Base-by-base conservation (phyloP, 2,113 vertebrate genomes). In the Macrotis lagotis region DNA sequence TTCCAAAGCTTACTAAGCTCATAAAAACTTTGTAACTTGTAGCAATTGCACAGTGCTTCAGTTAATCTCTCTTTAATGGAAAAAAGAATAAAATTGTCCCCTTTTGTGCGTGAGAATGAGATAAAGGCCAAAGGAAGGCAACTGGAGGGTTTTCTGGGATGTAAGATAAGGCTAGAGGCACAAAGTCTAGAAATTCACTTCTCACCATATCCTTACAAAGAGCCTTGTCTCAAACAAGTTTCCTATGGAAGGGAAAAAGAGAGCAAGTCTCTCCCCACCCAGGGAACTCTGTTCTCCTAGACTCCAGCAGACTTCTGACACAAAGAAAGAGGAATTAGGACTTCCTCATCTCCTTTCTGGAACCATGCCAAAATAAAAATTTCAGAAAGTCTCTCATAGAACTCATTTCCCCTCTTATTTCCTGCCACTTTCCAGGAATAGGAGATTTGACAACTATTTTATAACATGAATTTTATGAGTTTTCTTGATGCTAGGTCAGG, bases 401-500 rank as follows among this genome's bases (percentile, higher is more conserved):
- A 90, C 9, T 90, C 89, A 90, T 90, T 90, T 90, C 89, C 89
- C 28, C 89, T 49, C 48, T 50, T 90, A 50, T 90, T 90, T 90
- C 89, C 89, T 90, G 89, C 28, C 47, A 90, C 89, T 90, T 50
- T 90, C 89, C 89, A 90, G 89, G 48, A 50, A 50, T 49, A 48
- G 28, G 48, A 31, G 48, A 24, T n/a, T 0, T 83, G 66, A 83
- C 37, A 83, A 83, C 66, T 8, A 44, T 24, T 24, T 83, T 83
- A 44, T 44, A 19, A 83, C n/a, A 83, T 24, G 16, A 66, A 37
- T 37, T 66, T 37, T 66, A 37, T 37, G 59, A 66, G 59, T 9
- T 31, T 66, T 66, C 59, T 31, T 66, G 59, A 66, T 6, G 37
- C 59, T 37, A 37, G 55, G 59, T 66, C 31, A 11, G 16, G 31